These are phyloP conservation scores for Pardalotus punctatus DNA, from an alignment of 2,113 vertebrate genomes.

Conservation along the genomic window DNA sequence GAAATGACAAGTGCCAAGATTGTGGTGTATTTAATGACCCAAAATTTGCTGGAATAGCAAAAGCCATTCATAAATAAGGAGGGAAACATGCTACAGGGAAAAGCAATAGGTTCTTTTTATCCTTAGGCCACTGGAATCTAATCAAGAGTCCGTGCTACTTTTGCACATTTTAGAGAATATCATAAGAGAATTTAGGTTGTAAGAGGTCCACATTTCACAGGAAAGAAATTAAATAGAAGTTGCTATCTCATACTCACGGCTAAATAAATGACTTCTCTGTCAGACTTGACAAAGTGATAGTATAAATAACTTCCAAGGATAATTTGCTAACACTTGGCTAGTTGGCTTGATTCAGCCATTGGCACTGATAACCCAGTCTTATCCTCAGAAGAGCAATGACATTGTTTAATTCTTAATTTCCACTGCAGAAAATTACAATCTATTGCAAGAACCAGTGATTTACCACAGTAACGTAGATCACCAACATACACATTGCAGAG, in stretches of 20 bases:
- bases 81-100: background rate
- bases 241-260: background rate
- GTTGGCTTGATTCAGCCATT: slow-evolving; percentile 5
- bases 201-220: background rate
- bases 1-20: slow-evolving; percentile 5
- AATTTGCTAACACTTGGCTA: slow-evolving; percentile 19
- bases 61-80: background rate
- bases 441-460: background rate
- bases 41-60: background rate
- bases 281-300: slow-evolving; percentile 23
- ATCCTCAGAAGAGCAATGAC: background rate
- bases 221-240: slow-evolving; percentile 41
- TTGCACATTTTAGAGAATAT: slow-evolving; percentile 21
- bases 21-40: background rate
- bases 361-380: background rate
- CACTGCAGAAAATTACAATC: background rate
- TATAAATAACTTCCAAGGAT: slow-evolving; percentile 18
- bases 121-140: slow-evolving; percentile 31
- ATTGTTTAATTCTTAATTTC: slow-evolving; percentile 6
- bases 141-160: slow-evolving; percentile 36
- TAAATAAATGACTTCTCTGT: slow-evolving; percentile 44
- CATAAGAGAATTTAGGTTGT: slow-evolving; percentile 22
- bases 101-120: slow-evolving; percentile 25
- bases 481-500: background rate
- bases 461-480: background rate